These are phyloP conservation scores for Coremacera marginata DNA, from an alignment of 2,888 invertebrate genomes.

Conservation along the genomic window DNA sequence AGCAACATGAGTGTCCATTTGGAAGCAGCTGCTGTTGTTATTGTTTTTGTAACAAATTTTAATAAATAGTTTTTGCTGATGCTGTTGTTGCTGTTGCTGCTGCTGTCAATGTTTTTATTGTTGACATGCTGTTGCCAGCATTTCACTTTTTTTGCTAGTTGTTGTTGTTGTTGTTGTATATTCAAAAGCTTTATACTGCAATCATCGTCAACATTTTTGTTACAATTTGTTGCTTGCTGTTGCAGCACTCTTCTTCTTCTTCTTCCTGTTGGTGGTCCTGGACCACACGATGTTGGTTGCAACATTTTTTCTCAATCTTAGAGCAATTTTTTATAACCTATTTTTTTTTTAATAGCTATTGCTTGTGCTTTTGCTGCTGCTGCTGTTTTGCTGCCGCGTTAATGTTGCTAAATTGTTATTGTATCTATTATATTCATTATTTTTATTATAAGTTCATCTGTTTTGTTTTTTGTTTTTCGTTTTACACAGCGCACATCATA, in stretches of 20 bases:
- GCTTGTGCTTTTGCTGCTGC: not conserved
- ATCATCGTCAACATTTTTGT: slow-evolving; percentile 26
- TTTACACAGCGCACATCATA: slow-evolving; percentile 4
- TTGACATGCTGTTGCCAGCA: slow-evolving; percentile 34
- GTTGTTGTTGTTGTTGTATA: slow-evolving; percentile 1
- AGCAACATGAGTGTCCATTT: slow-evolving; percentile 66
- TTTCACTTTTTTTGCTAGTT: slow-evolving; percentile 34
- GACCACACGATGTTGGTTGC: slow-evolving; percentile 68
- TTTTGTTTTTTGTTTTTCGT: slow-evolving; percentile 31
- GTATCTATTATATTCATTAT: not conserved
- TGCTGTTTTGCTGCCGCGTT: slow-evolving; percentile 18
- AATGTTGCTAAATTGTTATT: slow-evolving; percentile 27
- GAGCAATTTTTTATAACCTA: slow-evolving; percentile 33
- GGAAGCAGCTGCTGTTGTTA: slow-evolving; percentile 53
- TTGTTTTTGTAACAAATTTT: slow-evolving; percentile 22
- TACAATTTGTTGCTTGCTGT: slow-evolving; percentile 19
- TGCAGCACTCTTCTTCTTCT: slow-evolving; percentile 15
- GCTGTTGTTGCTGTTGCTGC: slow-evolving; percentile 38
- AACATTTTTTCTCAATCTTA: slow-evolving; percentile 59
- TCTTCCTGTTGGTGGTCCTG: slow-evolving; percentile 56
- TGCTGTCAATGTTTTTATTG: slow-evolving; percentile 2
- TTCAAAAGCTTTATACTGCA: slow-evolving; percentile 16
- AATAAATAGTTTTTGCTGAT: slow-evolving; percentile 26
- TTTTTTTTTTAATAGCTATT: not conserved
- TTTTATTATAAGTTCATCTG: not conserved